Evolutionary conservation across 2,797 vertebrate species (phyloP), one percentile per base, ranked within the genome.

Genomic region (Hydrophis major): DNA sequence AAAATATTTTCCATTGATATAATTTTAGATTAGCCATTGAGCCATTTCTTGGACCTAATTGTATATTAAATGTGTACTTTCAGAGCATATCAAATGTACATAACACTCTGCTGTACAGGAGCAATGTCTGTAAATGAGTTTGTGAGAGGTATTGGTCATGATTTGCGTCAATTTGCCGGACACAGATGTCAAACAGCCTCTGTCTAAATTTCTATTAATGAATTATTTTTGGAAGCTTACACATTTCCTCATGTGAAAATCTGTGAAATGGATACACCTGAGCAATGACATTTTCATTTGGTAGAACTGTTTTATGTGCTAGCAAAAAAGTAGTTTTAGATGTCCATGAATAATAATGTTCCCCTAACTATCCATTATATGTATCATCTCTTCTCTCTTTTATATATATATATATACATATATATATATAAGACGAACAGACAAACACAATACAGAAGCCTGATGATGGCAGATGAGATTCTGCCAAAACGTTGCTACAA

Each of bases 311-410:
- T 61, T 60, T 89, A 47, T 57, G 12, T 27, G 22, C 22, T 14
- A 37, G 61, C 28, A 61, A 86, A 27, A 88, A 55, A 47, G 20
- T 22, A 50, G 55, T 63, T 22, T 93, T 87, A 5, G 37, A 59
- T 32, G 74, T 90, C 88, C 11, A 32, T 25, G 1, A 93, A 78
- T 94, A 94, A 92, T 53, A 4, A n/a, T 94, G 92, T 66, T 91
- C 6, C 86, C 11, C 42, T 55, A 89, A 95, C 20, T 60, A 93
- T 66, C 89, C 69, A 37, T 47, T 93, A n/a, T 87, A 0, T 89
- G 25, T 89, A 0, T 74, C 25, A 37, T 59, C 22, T 61, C 60
- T 61, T 14, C 55, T 4, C 13, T 56, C 13, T 55, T 13, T 18
- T 37, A 37, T 37, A 37, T 37, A 37, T 37, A 37, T 37, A 37